Conservation (phyloP, 2,797 vertebrate species). For the Melanotaenia maccullochi region DNA sequence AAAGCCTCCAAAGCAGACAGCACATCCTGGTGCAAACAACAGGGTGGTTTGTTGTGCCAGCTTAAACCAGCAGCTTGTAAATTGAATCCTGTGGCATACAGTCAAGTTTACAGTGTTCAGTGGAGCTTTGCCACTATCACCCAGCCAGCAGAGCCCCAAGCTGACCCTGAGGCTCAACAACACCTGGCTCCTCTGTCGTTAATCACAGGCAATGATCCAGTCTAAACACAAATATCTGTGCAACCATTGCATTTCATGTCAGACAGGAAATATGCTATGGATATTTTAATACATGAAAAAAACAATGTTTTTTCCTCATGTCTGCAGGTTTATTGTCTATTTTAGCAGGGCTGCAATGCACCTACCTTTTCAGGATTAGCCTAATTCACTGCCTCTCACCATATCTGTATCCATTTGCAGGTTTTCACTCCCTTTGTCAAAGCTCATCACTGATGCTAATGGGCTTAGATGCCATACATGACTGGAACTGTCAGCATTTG, state of each 20-base stretch:
- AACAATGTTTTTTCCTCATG: conserved; percentile 26
- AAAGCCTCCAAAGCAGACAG: conserved; percentile 68
- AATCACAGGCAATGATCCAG: conserved; percentile 64
- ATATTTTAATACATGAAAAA: conserved; percentile 30
- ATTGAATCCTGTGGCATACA: conserved; percentile 78
- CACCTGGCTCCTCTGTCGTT: conserved; percentile 71
- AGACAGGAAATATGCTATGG: conserved; percentile 19
- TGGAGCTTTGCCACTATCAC: conserved; percentile 69
- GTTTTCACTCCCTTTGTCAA: conserved; percentile 62
- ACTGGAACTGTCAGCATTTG: conserved; percentile 70
- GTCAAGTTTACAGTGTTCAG: conserved; percentile 73
- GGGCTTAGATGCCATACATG: conserved; percentile 60
- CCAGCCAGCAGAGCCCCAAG: conserved; percentile 64
- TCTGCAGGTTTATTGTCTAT: conserved; percentile 32
- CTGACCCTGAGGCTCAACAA: conserved; percentile 69
- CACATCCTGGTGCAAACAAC: conserved; percentile 70
- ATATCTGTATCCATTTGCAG: conserved; percentile 62
- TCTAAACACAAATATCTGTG: conserved; percentile 52
- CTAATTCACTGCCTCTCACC: conserved; percentile 54
- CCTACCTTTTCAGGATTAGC: conserved; percentile 46
- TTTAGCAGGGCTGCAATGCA: conserved; percentile 35
- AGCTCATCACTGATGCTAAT: conserved; percentile 61
- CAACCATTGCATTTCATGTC: conserved; percentile 33
- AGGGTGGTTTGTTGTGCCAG: conserved; percentile 59
- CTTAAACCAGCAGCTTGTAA: conserved; percentile 80